These are phyloP conservation scores for Drosophila obscura DNA, from an alignment of 1,140 invertebrate genomes.

Conservation along the genomic window DNA sequence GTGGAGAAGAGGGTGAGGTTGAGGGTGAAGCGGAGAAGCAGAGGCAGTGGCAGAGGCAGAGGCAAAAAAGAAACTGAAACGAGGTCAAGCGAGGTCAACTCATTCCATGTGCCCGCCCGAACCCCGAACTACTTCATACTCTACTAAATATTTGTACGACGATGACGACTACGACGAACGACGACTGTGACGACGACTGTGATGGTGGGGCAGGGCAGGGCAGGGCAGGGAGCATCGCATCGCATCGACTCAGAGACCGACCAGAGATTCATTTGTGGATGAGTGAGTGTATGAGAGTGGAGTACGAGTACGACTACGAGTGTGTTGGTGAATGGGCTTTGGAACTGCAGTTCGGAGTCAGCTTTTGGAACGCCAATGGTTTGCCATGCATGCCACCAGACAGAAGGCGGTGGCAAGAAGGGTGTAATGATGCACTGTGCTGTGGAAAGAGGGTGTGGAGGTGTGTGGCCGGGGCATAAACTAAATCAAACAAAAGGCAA, in stretches of 20 bases:
- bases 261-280: constrained; percentile 68
- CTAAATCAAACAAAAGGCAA: constrained; percentile 80
- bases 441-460: neutral
- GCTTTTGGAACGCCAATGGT: constrained; percentile 62
- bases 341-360: constrained; percentile 56
- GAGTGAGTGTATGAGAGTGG: constrained; percentile 34
- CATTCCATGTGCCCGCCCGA: constrained; percentile 72
- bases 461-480: constrained; percentile 59
- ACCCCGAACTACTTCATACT: constrained; percentile 82
- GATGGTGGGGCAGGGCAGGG: neutral
- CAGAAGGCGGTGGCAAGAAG: constrained; percentile 22
- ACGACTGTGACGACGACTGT: constrained; percentile 15
- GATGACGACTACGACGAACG: constrained; percentile 34
- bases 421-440: neutral
- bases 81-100: constrained; percentile 82
- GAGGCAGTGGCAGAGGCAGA: constrained; percentile 21
- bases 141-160: constrained; percentile 83
- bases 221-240: constrained; percentile 11
- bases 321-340: constrained; percentile 52
- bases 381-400: constrained; percentile 49
- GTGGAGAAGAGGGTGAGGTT: neutral
- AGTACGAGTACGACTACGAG: constrained; percentile 8
- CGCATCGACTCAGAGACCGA: constrained; percentile 10
- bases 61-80: constrained; percentile 70
- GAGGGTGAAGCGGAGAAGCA: neutral